Evolutionary conservation across 2,797 vertebrate genomes (phyloP), one percentile per base, ranked within the genome.

Genomic region (Bradypodion pumilum): DNA sequence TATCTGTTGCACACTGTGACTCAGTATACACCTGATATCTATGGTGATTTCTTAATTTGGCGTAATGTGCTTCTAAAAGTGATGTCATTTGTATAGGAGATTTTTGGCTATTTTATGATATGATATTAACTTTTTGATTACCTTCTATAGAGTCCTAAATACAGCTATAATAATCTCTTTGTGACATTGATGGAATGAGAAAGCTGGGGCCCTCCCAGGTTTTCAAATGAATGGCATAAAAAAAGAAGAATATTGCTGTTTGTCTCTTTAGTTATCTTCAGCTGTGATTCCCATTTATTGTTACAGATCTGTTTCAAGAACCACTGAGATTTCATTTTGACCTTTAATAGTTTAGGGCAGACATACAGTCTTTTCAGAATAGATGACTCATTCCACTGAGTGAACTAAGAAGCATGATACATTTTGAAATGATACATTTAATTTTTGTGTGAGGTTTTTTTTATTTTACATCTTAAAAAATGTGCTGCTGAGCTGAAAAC

Each of bases 151-250:
- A n/a, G n/a, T n/a, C n/a, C n/a, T n/a, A n/a, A n/a, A n/a, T n/a
- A n/a, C n/a, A n/a, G n/a, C n/a, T n/a, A n/a, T n/a, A n/a, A n/a
- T n/a, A 15, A 15, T 56, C 21, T 21, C 52, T 19, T 56, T 49
- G 15, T 56, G 52, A 21, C 19, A 56, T 56, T 56, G 52, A 56
- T 56, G 52, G 3, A 90, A 46, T 86, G 15, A 75, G 80, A 91
- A 89, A 89, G n/a, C 84, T 80, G 46, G 40, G 91, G 78, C 74
- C 74, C 42, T 89, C 86, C 86, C 74, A 79, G 80, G 83, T 85
- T n/a, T 77, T 42, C 27, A 40, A 77, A 63, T 9, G 16, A 37
- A 3, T 27, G 40, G 56, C 75, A 5, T 75, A 7, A 12, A 25
- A 75, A 35, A 56, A 56, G 27, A 76, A 60, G 49, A 5, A 37